phyloP scores from a whole-genome alignment of 2,888 invertebrate species.

The Fragum fragum region DNA sequence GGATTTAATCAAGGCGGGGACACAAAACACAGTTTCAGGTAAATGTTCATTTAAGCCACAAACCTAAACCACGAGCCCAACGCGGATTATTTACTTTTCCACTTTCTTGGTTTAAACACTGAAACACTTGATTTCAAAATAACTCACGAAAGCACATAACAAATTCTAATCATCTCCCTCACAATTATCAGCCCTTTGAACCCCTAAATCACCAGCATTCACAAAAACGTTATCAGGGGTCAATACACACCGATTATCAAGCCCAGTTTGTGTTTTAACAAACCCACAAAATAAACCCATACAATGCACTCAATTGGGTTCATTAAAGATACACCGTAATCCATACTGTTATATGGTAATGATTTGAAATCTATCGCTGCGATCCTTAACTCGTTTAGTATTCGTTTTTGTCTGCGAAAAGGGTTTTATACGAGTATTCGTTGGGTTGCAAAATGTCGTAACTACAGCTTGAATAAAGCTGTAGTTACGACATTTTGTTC shows the following conservation, averaged over 20 bases:
- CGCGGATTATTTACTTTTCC: no score
- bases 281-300: slow-evolving; percentile 4
- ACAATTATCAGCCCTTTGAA: slow-evolving; percentile 3
- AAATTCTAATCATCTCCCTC: not conserved
- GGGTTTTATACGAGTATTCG: no score
- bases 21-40: no score
- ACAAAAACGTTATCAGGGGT: slow-evolving; percentile 2
- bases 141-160: not conserved
- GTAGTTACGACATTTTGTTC: no score
- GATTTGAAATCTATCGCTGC: not conserved
- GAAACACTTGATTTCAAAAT: no score
- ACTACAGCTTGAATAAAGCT: no score
- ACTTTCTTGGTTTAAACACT: no score
- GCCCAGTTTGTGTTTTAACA: not conserved
- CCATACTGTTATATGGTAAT: not conserved
- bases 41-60: no score
- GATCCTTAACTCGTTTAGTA: not conserved
- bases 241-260: slow-evolving; percentile 2
- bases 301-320: not conserved
- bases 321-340: not conserved
- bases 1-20: no score
- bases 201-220: not conserved
- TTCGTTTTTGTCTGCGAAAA: not conserved
- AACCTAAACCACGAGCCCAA: no score
- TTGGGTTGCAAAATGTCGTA: no score